phyloP scores from a whole-genome alignment of 2,113 vertebrate species.

The Spheniscus mendiculus region DNA sequence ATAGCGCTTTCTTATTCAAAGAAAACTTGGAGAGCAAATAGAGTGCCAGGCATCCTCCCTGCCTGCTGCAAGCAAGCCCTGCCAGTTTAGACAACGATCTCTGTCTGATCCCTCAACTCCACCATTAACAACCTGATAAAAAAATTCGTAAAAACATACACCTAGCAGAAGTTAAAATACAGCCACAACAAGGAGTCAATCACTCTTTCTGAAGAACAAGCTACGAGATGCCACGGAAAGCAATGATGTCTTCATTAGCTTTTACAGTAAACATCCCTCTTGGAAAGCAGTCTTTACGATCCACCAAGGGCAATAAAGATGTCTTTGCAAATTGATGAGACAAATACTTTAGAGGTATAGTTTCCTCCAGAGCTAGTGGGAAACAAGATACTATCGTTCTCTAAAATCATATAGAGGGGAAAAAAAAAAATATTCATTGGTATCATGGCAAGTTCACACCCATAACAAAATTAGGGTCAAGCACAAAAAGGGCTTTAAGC shows the following conservation, averaged over 20 bases:
- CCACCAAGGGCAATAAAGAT: conserved; percentile 43
- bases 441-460: neutral
- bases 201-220: conserved; percentile 2
- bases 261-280: conserved; percentile 38
- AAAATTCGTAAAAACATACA: conserved; percentile 12
- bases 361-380: neutral
- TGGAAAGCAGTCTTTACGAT: conserved; percentile 22
- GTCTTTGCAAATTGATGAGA: conserved; percentile 52
- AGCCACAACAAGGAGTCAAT: conserved; percentile 9
- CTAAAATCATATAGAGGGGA: neutral
- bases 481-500: neutral
- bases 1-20: neutral
- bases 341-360: conserved; percentile 1
- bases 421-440: neutral
- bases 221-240: neutral
- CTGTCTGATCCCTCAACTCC: neutral
- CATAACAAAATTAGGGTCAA: neutral
- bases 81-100: neutral
- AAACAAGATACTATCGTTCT: neutral
- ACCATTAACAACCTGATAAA: neutral
- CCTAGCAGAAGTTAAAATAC: conserved; percentile 9
- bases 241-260: conserved; percentile 60
- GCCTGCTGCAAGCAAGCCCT: neutral
- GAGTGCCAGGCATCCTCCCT: neutral
- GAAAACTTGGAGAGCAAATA: neutral